Evolutionary conservation across 2,797 vertebrate species (phyloP).

Genomic region (Darevskia mixta): DNA sequence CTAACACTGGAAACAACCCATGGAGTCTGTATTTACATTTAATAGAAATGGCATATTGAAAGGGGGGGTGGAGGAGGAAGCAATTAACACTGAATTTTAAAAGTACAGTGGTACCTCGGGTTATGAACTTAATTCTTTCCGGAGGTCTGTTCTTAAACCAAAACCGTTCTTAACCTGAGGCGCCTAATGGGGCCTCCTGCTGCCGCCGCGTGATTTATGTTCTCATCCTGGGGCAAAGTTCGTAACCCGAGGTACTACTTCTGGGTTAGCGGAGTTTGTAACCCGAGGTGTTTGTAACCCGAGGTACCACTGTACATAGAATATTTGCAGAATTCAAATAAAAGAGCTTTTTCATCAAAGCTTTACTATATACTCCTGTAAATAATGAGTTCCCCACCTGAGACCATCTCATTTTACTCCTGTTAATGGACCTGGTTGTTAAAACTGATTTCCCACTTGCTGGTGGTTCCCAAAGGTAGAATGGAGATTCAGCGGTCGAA

Average conservation of each 20-base stretch:
- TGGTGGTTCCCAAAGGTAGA: conserved; percentile 80
- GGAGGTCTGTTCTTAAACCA: too few relatives aligned
- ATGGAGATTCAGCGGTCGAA: conserved; percentile 76
- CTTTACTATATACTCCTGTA: background rate
- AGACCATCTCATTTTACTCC: conserved; percentile 76
- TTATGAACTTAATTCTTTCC: too few relatives aligned
- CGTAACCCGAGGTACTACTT: too few relatives aligned
- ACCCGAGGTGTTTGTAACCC: too few relatives aligned
- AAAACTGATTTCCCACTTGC: conserved; percentile 70
- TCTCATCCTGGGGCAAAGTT: too few relatives aligned
- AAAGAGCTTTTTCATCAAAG: background rate
- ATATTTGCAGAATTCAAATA: background rate
- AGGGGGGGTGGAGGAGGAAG: background rate
- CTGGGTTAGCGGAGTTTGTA: too few relatives aligned
- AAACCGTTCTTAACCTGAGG: too few relatives aligned
- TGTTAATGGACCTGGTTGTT: conserved; percentile 74
- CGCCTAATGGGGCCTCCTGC: too few relatives aligned
- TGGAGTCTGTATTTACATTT: background rate
- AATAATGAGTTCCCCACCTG: conserved; percentile 73
- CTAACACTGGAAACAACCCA: too few relatives aligned
- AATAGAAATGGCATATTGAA: background rate
- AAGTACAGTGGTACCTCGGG: background rate
- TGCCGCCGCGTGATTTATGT: too few relatives aligned
- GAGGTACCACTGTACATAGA: too few relatives aligned
- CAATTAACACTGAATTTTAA: background rate